Conservation (phyloP, 2,797 vertebrate species). For the Neostethus bicornis region DNA sequence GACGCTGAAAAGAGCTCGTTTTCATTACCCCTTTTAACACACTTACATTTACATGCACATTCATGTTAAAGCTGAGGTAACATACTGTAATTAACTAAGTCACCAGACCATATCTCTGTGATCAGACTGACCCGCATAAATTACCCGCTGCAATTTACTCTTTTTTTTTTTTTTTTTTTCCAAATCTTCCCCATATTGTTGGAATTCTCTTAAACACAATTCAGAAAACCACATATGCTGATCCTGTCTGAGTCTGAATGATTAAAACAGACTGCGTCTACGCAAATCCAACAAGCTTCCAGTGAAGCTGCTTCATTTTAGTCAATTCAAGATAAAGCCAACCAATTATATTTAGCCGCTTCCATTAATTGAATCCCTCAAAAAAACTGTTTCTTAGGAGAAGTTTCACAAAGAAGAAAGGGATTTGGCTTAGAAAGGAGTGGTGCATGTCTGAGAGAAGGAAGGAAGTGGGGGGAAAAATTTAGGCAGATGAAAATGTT, state of each 20-base stretch:
- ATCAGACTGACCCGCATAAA: slow-evolving; percentile 37
- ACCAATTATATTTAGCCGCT: slow-evolving; percentile 57
- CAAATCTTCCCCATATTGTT: no score
- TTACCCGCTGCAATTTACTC: slow-evolving; percentile 66
- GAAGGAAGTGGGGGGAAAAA: neutral
- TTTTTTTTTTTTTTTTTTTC: slow-evolving; percentile 40
- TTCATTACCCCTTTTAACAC: no score
- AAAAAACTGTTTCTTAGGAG: slow-evolving; percentile 33
- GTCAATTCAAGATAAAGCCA: slow-evolving; percentile 49
- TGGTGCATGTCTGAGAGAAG: slow-evolving; percentile 13
- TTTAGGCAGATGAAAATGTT: slow-evolving; percentile 3
- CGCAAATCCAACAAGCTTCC: slow-evolving; percentile 24
- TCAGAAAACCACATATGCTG: slow-evolving; percentile 39
- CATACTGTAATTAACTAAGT: slow-evolving; percentile 11
- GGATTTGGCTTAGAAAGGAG: slow-evolving; percentile 4
- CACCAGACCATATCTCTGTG: slow-evolving; percentile 20
- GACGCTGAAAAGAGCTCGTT: neutral
- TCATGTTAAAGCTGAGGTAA: neutral
- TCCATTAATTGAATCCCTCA: slow-evolving; percentile 53
- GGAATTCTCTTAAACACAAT: slow-evolving; percentile 27
- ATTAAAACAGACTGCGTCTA: slow-evolving; percentile 43
- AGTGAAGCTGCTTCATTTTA: slow-evolving; percentile 50
- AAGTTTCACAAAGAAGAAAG: slow-evolving; percentile 46
- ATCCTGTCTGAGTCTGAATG: slow-evolving; percentile 63
- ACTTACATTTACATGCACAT: neutral